Conservation (phyloP, 1,140 invertebrate genomes). For the Luehdorfia chinensis region DNA sequence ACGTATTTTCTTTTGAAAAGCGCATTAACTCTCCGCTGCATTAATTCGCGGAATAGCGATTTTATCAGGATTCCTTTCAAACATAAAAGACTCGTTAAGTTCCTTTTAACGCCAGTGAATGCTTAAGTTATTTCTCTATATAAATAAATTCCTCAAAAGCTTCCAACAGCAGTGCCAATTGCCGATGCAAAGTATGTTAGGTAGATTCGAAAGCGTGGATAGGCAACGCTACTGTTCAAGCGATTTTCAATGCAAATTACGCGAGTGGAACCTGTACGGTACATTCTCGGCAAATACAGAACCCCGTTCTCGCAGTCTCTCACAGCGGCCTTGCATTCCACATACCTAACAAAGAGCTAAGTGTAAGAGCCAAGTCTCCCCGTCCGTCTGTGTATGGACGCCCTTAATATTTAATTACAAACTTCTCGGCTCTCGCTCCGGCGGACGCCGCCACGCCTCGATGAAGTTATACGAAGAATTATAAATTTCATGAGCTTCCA, state of each 20-base stretch:
- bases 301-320: slow-evolving; percentile 24
- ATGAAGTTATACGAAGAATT: slow-evolving; percentile 44
- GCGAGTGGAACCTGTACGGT: slow-evolving; percentile 32
- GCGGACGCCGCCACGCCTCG: slow-evolving; percentile 32
- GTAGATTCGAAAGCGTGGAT: slow-evolving; percentile 17
- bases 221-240: slow-evolving; percentile 17
- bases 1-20: too few species aligned
- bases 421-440: slow-evolving; percentile 36
- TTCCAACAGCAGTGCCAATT: slow-evolving; percentile 8
- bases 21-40: too few species aligned
- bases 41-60: slow-evolving; percentile 1
- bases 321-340: slow-evolving; percentile 29
- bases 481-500: slow-evolving; percentile 33
- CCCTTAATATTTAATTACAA: slow-evolving; percentile 62
- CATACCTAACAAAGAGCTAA: slow-evolving; percentile 26
- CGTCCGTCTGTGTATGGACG: slow-evolving; percentile 36
- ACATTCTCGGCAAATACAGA: slow-evolving; percentile 27
- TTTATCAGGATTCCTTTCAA: slow-evolving; percentile 12
- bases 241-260: slow-evolving; percentile 38
- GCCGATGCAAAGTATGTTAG: slow-evolving; percentile 20
- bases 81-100: slow-evolving; percentile 13
- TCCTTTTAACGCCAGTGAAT: slow-evolving; percentile 3
- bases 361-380: slow-evolving; percentile 24
- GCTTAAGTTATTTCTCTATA: slow-evolving; percentile 15
- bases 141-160: slow-evolving; percentile 18